A percentile compares a stretch with the other conserved stretches of the same genome.
phyloP scores from a whole-genome alignment of 2,888 invertebrate genomes.

The Homarus gammarus region DNA sequence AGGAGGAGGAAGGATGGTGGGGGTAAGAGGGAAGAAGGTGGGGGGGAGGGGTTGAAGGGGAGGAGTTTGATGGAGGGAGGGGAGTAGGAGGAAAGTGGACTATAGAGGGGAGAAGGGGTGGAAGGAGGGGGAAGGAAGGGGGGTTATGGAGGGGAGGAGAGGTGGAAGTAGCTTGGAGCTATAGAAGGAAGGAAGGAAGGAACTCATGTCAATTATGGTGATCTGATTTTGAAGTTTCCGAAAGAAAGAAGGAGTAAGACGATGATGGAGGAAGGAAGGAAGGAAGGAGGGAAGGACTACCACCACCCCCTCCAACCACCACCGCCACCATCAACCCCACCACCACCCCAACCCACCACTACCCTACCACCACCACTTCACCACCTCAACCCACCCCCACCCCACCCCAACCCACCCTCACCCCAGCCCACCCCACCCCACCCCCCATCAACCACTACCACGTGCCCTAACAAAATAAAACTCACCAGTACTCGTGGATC shows the following conservation, averaged over 20 bases:
- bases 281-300: neutral
- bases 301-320: too few species aligned
- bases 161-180: too few species aligned
- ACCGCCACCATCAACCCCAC: neutral
- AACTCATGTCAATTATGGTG: too few species aligned
- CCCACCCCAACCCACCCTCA: too few species aligned
- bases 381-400: neutral
- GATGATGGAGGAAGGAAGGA: neutral
- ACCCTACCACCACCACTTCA: too few species aligned
- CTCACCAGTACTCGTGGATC: conserved; percentile 16
- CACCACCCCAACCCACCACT: conserved; percentile 7
- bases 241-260: neutral
- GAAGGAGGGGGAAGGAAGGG: neutral
- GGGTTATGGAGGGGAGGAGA: neutral
- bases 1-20: neutral
- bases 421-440: neutral
- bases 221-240: too few species aligned
- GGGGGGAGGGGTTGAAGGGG: neutral
- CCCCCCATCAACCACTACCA: conserved; percentile 30
- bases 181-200: neutral
- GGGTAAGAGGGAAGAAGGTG: conserved; percentile 6
- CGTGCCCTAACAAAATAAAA: conserved; percentile 38
- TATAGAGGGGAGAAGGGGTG: neutral
- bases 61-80: neutral
- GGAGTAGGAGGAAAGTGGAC: neutral